phyloP scores from a whole-genome alignment of 2,888 invertebrate genomes.

The Lumbricus terrestris region DNA sequence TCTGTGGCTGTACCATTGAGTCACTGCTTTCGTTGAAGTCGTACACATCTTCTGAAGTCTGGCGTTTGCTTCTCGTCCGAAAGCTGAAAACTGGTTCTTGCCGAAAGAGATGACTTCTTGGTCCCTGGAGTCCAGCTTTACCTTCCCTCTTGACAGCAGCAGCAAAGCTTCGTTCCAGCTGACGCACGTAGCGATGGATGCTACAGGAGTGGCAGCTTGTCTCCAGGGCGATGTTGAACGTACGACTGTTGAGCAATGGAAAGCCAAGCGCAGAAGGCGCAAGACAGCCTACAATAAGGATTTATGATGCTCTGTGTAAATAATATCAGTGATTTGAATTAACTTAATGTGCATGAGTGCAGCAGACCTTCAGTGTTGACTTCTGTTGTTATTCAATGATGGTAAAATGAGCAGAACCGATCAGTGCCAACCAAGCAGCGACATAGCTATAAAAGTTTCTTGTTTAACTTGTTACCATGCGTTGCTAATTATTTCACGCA shows the following conservation, averaged over 20 bases:
- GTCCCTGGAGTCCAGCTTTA: neutral
- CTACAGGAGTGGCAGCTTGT: conserved; percentile 45
- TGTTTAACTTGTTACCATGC: no score
- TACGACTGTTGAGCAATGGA: conserved; percentile 45
- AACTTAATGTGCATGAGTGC: neutral
- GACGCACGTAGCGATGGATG: conserved; percentile 43
- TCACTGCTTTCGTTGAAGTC: conserved; percentile 16
- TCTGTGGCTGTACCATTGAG: neutral
- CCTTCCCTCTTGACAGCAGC: conserved; percentile 16
- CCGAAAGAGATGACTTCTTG: neutral
- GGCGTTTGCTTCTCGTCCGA: neutral
- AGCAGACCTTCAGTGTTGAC: neutral
- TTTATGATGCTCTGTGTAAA: neutral
- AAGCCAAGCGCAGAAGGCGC: conserved; percentile 28
- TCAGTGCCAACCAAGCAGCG: no score
- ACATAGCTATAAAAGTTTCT: no score
- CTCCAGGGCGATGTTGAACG: conserved; percentile 49
- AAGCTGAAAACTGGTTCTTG: neutral
- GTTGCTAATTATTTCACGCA: no score
- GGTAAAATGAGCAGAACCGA: no score
- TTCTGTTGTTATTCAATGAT: no score
- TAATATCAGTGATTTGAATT: neutral
- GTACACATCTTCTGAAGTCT: neutral
- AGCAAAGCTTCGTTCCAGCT: conserved; percentile 44
- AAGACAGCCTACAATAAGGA: conserved; percentile 40